These are phyloP conservation scores for Blomia tropicalis DNA, from an alignment of 2,888 invertebrate genomes.

Conservation along the genomic window DNA sequence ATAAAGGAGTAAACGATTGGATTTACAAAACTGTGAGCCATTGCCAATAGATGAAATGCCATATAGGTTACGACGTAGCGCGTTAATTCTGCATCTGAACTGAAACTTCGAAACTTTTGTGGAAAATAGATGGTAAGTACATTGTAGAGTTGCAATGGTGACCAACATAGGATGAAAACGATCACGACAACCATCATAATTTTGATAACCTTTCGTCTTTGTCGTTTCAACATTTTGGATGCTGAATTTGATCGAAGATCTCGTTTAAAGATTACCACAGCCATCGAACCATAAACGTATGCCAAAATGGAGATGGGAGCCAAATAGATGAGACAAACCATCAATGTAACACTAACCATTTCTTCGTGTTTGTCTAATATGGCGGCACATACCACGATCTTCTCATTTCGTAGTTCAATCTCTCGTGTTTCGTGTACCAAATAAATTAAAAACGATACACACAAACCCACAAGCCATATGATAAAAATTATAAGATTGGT, in stretches of 20 bases:
- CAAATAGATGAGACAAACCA: not conserved
- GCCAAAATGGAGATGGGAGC: not conserved
- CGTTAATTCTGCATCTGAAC: not conserved
- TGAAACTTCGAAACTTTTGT: not conserved
- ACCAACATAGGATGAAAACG: constrained; percentile 17
- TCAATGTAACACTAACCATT: not conserved
- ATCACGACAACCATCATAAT: constrained; percentile 10
- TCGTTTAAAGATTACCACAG: not conserved
- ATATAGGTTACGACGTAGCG: not conserved
- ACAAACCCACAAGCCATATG: constrained; percentile 14
- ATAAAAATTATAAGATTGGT: not conserved
- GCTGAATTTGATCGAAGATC: not conserved
- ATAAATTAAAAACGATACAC: not conserved
- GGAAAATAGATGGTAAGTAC: not conserved
- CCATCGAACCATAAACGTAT: constrained; percentile 11
- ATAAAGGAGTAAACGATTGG: constrained; percentile 19
- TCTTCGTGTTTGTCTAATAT: not conserved
- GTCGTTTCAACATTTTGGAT: not conserved
- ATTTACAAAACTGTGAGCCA: constrained; percentile 13
- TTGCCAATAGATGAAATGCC: constrained; percentile 1
- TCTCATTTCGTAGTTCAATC: not conserved
- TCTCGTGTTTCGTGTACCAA: not conserved
- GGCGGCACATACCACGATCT: not conserved
- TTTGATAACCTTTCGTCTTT: constrained; percentile 15
- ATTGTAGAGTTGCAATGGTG: not conserved